Conservation (phyloP, 2,888 invertebrate species). For the Tridacna crocea region DNA sequence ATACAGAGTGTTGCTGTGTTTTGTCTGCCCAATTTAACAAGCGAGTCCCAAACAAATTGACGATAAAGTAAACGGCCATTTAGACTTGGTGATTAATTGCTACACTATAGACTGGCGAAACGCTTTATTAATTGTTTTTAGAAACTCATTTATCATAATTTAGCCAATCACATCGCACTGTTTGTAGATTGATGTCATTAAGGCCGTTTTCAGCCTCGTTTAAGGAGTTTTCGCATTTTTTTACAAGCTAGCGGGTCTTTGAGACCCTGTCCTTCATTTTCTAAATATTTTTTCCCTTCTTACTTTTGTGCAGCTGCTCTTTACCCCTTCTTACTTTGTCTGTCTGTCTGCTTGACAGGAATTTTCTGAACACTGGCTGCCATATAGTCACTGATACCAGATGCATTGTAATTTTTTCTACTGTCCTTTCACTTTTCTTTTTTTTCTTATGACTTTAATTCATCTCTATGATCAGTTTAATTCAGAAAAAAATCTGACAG, state of each 20-base stretch:
- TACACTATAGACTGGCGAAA: conserved; percentile 37
- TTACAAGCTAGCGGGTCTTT: not conserved
- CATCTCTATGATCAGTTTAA: no score
- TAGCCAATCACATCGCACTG: conserved; percentile 27
- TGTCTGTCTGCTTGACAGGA: no score
- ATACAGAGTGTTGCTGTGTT: not conserved
- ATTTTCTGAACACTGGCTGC: no score
- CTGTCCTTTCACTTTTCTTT: no score
- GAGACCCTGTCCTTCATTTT: no score
- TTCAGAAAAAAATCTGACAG: no score
- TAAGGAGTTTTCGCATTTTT: not conserved
- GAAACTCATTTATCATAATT: conserved; percentile 61
- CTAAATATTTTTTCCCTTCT: no score
- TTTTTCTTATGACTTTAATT: no score
- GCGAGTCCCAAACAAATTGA: not conserved
- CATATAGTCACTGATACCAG: no score
- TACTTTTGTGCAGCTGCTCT: no score
- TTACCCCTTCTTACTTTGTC: no score
- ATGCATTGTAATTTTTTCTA: no score
- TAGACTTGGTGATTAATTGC: conserved; percentile 50
- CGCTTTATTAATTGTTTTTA: conserved; percentile 58
- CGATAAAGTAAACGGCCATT: conserved; percentile 27
- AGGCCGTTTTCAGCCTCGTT: conserved; percentile 10
- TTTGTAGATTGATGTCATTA: conserved; percentile 22
- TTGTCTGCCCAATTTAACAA: not conserved